Conservation (phyloP, 2,888 invertebrate species). For the Dichetophora obliterata region DNA sequence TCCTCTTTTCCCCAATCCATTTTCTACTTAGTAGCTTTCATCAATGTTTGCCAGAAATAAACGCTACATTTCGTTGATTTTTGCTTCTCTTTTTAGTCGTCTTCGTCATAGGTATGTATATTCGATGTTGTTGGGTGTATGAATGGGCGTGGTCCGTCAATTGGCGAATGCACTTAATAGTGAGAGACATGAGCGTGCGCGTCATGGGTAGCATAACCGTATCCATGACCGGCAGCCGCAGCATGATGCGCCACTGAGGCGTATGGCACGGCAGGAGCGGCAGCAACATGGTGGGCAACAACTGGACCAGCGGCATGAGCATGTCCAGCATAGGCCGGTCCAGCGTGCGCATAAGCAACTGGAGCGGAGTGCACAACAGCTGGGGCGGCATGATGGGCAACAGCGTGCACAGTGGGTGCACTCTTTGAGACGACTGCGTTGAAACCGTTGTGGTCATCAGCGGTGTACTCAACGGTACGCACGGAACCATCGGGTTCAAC, state of each 20-base stretch:
- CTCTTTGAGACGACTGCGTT: conserved; percentile 70
- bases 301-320: conserved; percentile 49
- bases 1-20: not conserved
- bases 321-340: conserved; percentile 54
- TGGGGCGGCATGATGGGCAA: conserved; percentile 52
- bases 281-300: conserved; percentile 62
- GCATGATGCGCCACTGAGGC: conserved; percentile 63
- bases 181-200: conserved; percentile 63
- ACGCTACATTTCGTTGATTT: not conserved
- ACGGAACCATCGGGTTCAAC: conserved; percentile 70
- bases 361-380: conserved; percentile 53
- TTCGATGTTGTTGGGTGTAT: conserved; percentile 1
- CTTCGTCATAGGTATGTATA: conserved; percentile 35
- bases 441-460: conserved; percentile 70
- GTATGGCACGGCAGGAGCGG: conserved; percentile 62
- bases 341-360: conserved; percentile 57
- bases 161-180: conserved; percentile 59
- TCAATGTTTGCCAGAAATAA: not conserved
- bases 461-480: conserved; percentile 70
- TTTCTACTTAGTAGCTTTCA: not conserved
- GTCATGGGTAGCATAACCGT: conserved; percentile 64
- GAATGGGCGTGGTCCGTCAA: conserved; percentile 42
- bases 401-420: conserved; percentile 65
- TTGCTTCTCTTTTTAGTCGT: conserved; percentile 21
- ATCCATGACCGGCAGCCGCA: conserved; percentile 57